Evolutionary conservation across 1,140 invertebrate species (phyloP).

Genomic region (Zophobas morio): DNA sequence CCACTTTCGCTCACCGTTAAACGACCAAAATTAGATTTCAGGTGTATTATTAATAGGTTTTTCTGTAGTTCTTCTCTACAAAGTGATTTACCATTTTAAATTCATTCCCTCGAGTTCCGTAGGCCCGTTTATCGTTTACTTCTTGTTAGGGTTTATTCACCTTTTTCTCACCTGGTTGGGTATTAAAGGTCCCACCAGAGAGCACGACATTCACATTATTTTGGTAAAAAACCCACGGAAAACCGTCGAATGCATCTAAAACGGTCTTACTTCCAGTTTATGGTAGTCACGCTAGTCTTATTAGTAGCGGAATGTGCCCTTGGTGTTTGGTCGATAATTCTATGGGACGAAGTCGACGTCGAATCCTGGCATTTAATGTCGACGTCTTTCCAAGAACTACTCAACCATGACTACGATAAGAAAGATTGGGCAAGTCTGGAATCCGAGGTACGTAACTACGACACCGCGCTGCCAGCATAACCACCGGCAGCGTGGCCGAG

Average conservation of each 20-base stretch:
- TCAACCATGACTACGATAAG: slow-evolving; percentile 58
- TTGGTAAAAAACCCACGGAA: slow-evolving; percentile 57
- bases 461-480: neutral
- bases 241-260: neutral
- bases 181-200: slow-evolving; percentile 63
- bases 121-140: slow-evolving; percentile 62
- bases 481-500: slow-evolving; percentile 79
- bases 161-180: slow-evolving; percentile 63
- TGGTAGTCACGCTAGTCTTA: slow-evolving; percentile 60
- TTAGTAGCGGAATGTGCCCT: slow-evolving; percentile 59
- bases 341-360: slow-evolving; percentile 60
- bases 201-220: slow-evolving; percentile 64
- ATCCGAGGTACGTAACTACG: slow-evolving; percentile 54
- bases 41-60: slow-evolving; percentile 61
- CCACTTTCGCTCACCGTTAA: slow-evolving; percentile 42
- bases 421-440: slow-evolving; percentile 61
- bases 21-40: slow-evolving; percentile 56
- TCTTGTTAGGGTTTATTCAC: slow-evolving; percentile 61
- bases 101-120: slow-evolving; percentile 61
- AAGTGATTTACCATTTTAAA: slow-evolving; percentile 63
- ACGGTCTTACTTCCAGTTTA: slow-evolving; percentile 59
- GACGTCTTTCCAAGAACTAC: slow-evolving; percentile 58
- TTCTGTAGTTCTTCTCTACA: slow-evolving; percentile 60
- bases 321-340: slow-evolving; percentile 62
- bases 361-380: slow-evolving; percentile 59